Conservation (phyloP, 1,140 invertebrate genomes). For the Hermetia illucens region DNA sequence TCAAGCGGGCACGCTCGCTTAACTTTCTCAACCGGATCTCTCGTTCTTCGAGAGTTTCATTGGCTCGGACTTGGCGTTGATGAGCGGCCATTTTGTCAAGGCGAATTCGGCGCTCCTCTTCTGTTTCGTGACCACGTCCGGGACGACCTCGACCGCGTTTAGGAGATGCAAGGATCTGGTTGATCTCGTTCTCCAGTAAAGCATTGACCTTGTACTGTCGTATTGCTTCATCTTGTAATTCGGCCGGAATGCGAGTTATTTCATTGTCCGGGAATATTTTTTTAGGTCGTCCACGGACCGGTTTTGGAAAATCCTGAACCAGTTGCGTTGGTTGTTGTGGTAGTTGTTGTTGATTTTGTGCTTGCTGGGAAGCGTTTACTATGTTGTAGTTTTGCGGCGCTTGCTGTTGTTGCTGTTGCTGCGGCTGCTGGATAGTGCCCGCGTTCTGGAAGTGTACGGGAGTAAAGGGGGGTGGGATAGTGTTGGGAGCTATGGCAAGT, state of each 20-base stretch:
- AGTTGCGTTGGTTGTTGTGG: slow-evolving; percentile 8
- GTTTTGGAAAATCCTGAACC: slow-evolving; percentile 19
- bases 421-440: background rate
- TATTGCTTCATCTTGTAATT: slow-evolving; percentile 6
- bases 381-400: slow-evolving; percentile 3
- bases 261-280: slow-evolving; percentile 11
- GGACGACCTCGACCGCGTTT: slow-evolving; percentile 15
- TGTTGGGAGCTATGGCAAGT: slow-evolving; percentile 22
- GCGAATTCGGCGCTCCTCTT: slow-evolving; percentile 24
- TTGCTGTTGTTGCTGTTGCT: slow-evolving; percentile 8
- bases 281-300: slow-evolving; percentile 22
- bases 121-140: slow-evolving; percentile 17
- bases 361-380: slow-evolving; percentile 7
- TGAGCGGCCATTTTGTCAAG: slow-evolving; percentile 30
- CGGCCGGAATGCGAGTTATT: background rate
- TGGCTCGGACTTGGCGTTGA: slow-evolving; percentile 30
- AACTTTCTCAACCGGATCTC: slow-evolving; percentile 28
- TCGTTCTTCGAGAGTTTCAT: slow-evolving; percentile 37
- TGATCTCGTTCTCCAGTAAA: slow-evolving; percentile 23
- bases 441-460: slow-evolving; percentile 22
- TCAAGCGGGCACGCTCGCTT: slow-evolving; percentile 24
- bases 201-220: slow-evolving; percentile 17
- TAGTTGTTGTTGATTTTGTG: slow-evolving; percentile 1
- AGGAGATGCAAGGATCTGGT: slow-evolving; percentile 21
- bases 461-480: slow-evolving; percentile 26